These are phyloP conservation scores for Drosophila mauritiana DNA, from an alignment of 1,140 invertebrate genomes.

Conservation along the genomic window DNA sequence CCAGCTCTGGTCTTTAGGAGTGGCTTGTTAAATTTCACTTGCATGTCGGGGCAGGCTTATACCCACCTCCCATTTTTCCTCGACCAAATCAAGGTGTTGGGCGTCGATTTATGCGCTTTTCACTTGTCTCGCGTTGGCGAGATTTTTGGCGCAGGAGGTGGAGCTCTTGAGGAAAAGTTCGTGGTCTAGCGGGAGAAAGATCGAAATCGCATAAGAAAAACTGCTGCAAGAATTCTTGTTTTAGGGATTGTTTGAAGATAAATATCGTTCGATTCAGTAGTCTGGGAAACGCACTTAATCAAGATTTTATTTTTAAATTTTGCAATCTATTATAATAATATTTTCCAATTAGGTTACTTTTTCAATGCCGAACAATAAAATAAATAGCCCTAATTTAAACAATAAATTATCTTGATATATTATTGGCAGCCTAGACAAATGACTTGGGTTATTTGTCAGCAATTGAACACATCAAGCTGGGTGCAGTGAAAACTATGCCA, in stretches of 20 bases:
- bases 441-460: conserved; percentile 35
- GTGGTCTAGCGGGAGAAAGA: conserved; percentile 27
- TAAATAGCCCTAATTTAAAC: not conserved
- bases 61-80: conserved; percentile 19
- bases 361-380: not conserved
- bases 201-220: conserved; percentile 32
- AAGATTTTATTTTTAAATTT: conserved; percentile 1
- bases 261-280: too few relatives aligned
- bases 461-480: conserved; percentile 40
- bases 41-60: conserved; percentile 64
- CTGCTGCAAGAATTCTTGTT: not conserved
- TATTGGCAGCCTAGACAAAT: conserved; percentile 36
- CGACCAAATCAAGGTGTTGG: conserved; percentile 60
- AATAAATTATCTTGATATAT: conserved; percentile 23
- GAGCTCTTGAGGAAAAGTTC: conserved; percentile 39
- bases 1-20: conserved; percentile 62
- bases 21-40: conserved; percentile 83
- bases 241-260: too few relatives aligned
- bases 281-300: not conserved
- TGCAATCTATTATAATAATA: too few relatives aligned
- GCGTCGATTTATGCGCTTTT: conserved; percentile 79
- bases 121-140: conserved; percentile 64
- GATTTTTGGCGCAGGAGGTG: conserved; percentile 40
- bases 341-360: not conserved
- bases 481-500: conserved; percentile 52